These are phyloP conservation scores for Scomber colias DNA, from an alignment of 2,113 vertebrate species.

Conservation along the genomic window DNA sequence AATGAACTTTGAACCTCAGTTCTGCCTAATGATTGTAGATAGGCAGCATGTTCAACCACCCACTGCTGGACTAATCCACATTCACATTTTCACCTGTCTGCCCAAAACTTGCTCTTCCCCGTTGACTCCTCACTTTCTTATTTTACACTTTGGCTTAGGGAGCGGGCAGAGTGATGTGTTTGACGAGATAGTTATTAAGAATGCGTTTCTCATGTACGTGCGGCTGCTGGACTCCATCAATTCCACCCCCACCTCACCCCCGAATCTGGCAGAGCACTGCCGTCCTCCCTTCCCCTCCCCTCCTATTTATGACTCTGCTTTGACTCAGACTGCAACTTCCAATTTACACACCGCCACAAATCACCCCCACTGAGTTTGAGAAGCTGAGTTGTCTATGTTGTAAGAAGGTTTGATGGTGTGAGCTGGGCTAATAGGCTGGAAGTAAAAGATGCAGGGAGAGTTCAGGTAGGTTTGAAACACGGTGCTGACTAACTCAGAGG, in stretches of 20 bases:
- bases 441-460: conserved; percentile 18
- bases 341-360: conserved; percentile 80
- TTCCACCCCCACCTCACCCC: conserved; percentile 12
- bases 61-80: background rate
- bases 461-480: conserved; percentile 23
- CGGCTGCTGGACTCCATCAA: conserved; percentile 59
- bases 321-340: conserved; percentile 73
- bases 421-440: conserved; percentile 41
- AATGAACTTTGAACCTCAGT: no score
- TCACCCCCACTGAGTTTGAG: conserved; percentile 60
- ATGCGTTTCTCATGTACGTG: conserved; percentile 62
- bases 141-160: conserved; percentile 38
- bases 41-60: background rate
- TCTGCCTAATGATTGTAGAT: no score
- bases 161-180: conserved; percentile 64
- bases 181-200: conserved; percentile 76
- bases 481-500: conserved; percentile 14
- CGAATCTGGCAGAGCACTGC: conserved; percentile 49
- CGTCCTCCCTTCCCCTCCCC: conserved; percentile 45
- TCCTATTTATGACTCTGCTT: conserved; percentile 74
- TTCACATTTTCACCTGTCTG: background rate
- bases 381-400: conserved; percentile 33
- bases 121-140: conserved; percentile 11
- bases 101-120: conserved; percentile 7
- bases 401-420: conserved; percentile 52